Evolutionary conservation across 1,140 invertebrate species (phyloP), one percentile per base, ranked within the genome.

Genomic region (Zaprionus ornatus): DNA sequence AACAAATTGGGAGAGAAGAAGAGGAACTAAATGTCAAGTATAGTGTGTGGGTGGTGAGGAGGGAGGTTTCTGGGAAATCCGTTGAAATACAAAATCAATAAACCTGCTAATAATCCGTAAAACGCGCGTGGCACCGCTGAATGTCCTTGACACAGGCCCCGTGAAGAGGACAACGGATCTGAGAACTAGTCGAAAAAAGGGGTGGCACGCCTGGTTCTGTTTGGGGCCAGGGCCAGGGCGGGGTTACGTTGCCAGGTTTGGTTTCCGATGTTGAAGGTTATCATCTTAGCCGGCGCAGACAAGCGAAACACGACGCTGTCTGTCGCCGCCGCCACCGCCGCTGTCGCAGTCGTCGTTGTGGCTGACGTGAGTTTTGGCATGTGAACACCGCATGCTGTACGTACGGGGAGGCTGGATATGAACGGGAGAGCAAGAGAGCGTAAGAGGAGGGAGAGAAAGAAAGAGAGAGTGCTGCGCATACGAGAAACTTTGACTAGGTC

Each of bases 81-180:
- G 25, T 60, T 45, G 19, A 45, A 64, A 64, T 37, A 57, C 60
- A 75, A 74, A 86, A 87, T 77, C 73, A 69, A 83, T 83, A 83
- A 56, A 13, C 9, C 9, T n/a, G 54, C 40, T 66, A 42, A 42
- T 10, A 48, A 56, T 67, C 25, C 61, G 56, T 63, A 50, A 68
- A 80, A 77, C 61, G 42, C 37, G 55, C 45, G 21, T 21, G 25
- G 45, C 25, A 63, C 56, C 73, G 72, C 82, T 81, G 63, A 85
- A 85, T 88, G 86, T 81, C 81, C 85, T 90, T 90, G 80, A 80
- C 69, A 78, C 69, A 48, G 69, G 23, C 35, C 29, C 29, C 4
- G 21, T 15, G 27, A 45, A 50, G 19, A 72, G 62, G 62, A 72
- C 42, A 40, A 40, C 37, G 37, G 40, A 45, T 45, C 40, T 17